Base-by-base conservation (phyloP, 2,113 vertebrate genomes). In the Aphyosemion australe region DNA sequence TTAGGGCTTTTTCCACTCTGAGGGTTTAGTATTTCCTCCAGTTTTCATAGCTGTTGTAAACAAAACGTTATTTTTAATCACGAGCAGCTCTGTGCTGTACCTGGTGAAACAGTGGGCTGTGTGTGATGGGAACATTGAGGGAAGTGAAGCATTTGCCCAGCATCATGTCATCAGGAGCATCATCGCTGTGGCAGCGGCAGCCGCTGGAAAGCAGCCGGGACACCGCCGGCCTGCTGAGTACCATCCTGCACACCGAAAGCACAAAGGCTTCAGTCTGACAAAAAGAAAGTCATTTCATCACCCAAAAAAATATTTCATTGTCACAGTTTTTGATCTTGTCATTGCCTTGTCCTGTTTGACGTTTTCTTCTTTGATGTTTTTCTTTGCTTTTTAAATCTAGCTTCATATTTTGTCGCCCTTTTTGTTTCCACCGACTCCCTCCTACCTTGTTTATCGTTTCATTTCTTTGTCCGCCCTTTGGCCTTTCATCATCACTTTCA, bases 101-200 rank as follows among this genome's bases (percentile, higher is more conserved):
- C 88, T 89, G 96, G 83, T 98, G 96, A 78, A 97, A 99, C 18
- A 97, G 94, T 0, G 95, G 94, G 49, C 94, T 96, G 79, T 98
- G 96, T n/a, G 94, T 97, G 77, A 94, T 75, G 0, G 95, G 91
- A 53, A 97, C 68, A 2, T 93, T 86, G 39, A 98, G 79, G 1
- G 92, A 91, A 50, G 90, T 92, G 79, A 96, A 93, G 72, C 96
- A 98, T 91, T 94, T 95, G 14, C 96, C 96, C 69, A 98, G 89
- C 53, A 97, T 95, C 97, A 98, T 98, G 78, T 97, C 96, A 32
- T 98, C 96, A 0, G 96, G 96, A 0, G 96, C 94, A 0, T 97
- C 94, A 6, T 93, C 91, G 76, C 93, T 95, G 85, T 94, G 94
- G 87, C 96, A 97, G 5, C 90, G 78, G 59, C 96, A 97, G 21